Percentiles rank a stretch among this genome's conserved stretches.
phyloP scores from a whole-genome alignment of 2,113 vertebrate genomes.

The Indicator indicator region DNA sequence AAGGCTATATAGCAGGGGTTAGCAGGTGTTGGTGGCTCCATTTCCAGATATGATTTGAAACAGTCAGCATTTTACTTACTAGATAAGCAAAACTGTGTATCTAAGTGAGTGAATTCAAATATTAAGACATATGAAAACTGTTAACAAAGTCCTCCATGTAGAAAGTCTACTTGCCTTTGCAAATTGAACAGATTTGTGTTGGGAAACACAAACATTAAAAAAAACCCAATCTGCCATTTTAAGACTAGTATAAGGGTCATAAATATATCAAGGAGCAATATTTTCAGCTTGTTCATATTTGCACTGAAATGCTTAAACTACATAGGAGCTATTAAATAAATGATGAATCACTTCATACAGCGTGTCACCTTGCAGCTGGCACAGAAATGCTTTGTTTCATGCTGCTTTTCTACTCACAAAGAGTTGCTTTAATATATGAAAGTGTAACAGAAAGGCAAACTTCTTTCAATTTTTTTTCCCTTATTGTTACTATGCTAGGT shows the following conservation, averaged over 20 bases:
- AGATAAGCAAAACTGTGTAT: constrained; percentile 21
- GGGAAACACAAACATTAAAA: background rate
- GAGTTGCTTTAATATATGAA: background rate
- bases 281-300: background rate
- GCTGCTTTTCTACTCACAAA: background rate
- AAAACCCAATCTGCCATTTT: background rate
- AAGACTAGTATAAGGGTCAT: background rate
- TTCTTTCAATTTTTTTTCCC: background rate
- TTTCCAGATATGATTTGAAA: background rate
- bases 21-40: constrained; percentile 3
- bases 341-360: background rate
- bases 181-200: background rate
- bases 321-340: background rate
- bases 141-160: constrained; percentile 1
- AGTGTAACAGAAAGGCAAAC: background rate
- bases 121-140: constrained; percentile 22
- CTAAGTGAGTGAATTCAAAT: constrained; percentile 31
- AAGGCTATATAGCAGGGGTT: background rate
- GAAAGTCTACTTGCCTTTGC: constrained; percentile 18
- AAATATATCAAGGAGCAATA: background rate
- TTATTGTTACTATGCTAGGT: background rate
- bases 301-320: background rate
- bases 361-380: background rate
- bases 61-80: constrained; percentile 42
- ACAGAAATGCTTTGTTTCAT: background rate